Evolutionary conservation across 2,797 vertebrate species (phyloP).

Genomic region (Poeciliopsis turneri): DNA sequence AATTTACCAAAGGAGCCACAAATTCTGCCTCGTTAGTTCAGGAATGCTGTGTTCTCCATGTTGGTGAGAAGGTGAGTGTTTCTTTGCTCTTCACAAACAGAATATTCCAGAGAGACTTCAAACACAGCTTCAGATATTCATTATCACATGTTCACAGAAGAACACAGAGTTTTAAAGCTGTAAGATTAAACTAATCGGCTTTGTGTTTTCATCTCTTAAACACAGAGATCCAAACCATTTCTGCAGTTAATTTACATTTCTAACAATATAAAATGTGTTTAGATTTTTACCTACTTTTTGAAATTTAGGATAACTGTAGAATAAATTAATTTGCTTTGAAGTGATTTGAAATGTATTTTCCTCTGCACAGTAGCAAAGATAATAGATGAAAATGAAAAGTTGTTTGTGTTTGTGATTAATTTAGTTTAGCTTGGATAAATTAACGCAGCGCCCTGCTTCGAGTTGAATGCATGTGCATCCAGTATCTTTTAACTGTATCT

Average conservation of each 20-base stretch:
- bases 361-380: background rate
- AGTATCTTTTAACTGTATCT: background rate
- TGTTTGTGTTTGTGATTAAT: background rate
- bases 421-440: background rate
- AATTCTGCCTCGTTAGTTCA: background rate
- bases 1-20: background rate
- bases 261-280: background rate
- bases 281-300: background rate
- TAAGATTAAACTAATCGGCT: background rate
- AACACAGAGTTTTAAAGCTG: background rate
- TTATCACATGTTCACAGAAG: background rate
- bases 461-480: background rate
- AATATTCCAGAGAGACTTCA: background rate
- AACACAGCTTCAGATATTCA: background rate
- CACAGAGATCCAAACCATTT: background rate
- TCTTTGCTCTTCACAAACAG: background rate
- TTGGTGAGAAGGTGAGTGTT: background rate
- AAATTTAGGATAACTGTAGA: background rate
- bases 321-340: background rate
- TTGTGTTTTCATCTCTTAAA: background rate
- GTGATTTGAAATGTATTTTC: background rate
- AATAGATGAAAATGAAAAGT: background rate
- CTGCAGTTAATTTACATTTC: background rate
- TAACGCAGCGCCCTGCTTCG: too few species aligned
- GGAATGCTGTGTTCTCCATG: background rate